Evolutionary conservation across 1,140 invertebrate genomes (phyloP), one percentile per base, ranked within the genome.

Genomic region (Vollenhovia emeryi): DNA sequence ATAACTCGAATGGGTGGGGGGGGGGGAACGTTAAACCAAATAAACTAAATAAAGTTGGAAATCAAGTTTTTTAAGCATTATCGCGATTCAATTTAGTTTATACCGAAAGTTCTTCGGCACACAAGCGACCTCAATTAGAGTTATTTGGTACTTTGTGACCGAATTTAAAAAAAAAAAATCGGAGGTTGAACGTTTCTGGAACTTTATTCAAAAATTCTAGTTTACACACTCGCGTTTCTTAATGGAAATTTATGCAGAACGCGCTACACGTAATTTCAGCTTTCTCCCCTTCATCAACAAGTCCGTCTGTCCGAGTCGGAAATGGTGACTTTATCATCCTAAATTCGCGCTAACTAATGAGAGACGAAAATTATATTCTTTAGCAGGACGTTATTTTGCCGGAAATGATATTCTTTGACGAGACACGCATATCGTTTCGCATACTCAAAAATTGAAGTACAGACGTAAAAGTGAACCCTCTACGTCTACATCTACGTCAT

Each of bases 121-220:
- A 66, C 21, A 8, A 40, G 48, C 2, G 4, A 30, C 5, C 13
- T 52, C 43, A 40, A 68, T 68, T 50, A 36, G 33, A 33, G 15
- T 68, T 43, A 40, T 79, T 55, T 79, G 21, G 15, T 15, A 55
- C 24, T 30, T 55, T 71, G 24, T 57, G 18, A 24, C 9, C 11
- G 43, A 80, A 71, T 57, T 40, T 43, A 2, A 55, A 43, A 40
- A 55, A 43, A 40, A 40, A 71, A 57, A 71, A 80, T 71, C 33
- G 43, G 27, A 55, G 64, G 48, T 15, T 55, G 33, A 55, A 21
- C 24, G 21, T 82, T 80, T 82, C 66, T 71, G 18, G 36, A 59
- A 71, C 66, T 82, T 82, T 82, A 73, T 59, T 82, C 78, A 82
- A 82, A 82, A 82, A 82, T 82, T 82, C 66, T 57, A 82, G 78